phyloP scores from a whole-genome alignment of 2,797 vertebrate genomes.

The Betta splendens region DNA sequence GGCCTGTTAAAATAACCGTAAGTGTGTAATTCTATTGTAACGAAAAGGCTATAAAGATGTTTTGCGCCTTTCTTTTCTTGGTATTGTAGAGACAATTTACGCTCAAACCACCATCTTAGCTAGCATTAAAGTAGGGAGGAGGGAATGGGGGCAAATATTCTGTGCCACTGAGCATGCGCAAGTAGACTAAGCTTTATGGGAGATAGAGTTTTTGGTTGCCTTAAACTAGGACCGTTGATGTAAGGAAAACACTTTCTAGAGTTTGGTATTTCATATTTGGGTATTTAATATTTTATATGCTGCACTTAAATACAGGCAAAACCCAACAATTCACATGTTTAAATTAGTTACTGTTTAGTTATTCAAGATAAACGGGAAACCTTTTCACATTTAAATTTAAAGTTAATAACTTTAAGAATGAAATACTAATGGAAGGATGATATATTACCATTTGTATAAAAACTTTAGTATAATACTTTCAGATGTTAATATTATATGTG shows the following conservation, averaged over 20 bases:
- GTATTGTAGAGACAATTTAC: conserved; percentile 83
- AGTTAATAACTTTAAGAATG: no score
- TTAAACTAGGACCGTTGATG: no score
- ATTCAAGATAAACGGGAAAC: no score
- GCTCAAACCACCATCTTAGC: conserved; percentile 88
- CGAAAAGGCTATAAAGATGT: conserved; percentile 72
- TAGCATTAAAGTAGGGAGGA: conserved; percentile 86
- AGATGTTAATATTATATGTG: no score
- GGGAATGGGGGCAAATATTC: conserved; percentile 80
- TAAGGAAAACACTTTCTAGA: background rate
- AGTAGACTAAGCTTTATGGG: conserved; percentile 63
- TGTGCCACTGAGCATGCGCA: conserved; percentile 78
- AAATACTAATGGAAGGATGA: no score
- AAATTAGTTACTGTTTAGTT: no score
- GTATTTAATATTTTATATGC: background rate
- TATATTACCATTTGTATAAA: no score
- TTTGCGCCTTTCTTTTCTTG: conserved; percentile 79
- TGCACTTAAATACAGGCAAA: background rate
- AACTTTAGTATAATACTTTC: no score
- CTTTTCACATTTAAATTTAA: no score
- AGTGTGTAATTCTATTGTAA: conserved; percentile 66
- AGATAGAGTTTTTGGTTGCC: conserved; percentile 50
- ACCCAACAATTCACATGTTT: no score
- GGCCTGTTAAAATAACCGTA: conserved; percentile 63
- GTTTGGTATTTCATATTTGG: no score